A percentile compares a stretch with the other conserved stretches of the same genome.
These are phyloP conservation scores for Drosophila anomalata DNA, from an alignment of 2,888 invertebrate species.

Conservation along the genomic window DNA sequence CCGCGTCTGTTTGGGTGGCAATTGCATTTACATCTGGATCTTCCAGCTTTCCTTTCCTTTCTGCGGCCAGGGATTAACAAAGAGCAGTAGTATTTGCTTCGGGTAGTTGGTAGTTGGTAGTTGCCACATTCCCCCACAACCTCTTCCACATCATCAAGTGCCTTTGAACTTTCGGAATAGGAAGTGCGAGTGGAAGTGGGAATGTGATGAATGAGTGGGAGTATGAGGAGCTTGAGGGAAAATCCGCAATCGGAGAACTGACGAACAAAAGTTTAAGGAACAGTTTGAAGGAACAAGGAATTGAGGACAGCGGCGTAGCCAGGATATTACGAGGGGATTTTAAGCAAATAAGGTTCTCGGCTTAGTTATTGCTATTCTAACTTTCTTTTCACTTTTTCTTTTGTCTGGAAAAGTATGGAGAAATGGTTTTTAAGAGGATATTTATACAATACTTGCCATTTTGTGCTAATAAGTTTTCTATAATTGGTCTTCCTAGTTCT, in stretches of 20 bases:
- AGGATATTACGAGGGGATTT: neutral
- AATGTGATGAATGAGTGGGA: too few species aligned
- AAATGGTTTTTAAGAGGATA: too few species aligned
- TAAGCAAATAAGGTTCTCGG: neutral
- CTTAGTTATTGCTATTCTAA: neutral
- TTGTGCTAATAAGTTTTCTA: too few species aligned
- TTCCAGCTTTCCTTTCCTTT: neutral
- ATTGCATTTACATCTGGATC: conserved; percentile 1
- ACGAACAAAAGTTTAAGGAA: conserved; percentile 4
- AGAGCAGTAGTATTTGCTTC: neutral
- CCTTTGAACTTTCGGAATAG: conserved; percentile 9
- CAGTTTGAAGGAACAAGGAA: neutral
- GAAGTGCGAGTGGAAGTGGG: neutral
- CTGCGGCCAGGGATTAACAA: neutral
- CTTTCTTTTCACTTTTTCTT: neutral
- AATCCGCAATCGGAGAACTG: neutral
- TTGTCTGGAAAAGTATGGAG: too few species aligned
- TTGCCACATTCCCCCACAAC: too few species aligned
- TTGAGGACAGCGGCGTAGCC: neutral
- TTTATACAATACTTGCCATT: too few species aligned
- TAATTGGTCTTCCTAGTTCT: too few species aligned
- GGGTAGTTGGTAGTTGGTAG: neutral
- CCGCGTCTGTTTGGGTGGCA: neutral
- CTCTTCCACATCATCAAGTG: conserved; percentile 5
- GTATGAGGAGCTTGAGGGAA: neutral